Conservation (phyloP, 2,113 vertebrate genomes). For the Lichenostomus cassidix region DNA sequence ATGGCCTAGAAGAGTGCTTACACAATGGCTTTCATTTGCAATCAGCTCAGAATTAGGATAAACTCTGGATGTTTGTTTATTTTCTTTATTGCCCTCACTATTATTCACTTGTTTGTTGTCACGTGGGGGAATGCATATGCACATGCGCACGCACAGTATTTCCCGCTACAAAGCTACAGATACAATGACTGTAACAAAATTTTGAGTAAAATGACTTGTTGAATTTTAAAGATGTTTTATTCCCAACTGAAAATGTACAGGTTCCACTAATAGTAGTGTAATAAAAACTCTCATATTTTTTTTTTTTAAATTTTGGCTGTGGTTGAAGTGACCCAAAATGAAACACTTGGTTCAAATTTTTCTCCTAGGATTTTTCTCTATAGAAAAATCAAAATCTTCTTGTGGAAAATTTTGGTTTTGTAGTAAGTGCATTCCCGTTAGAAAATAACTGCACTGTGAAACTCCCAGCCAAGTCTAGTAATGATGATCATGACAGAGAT, state of each 20-base stretch:
- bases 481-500: neutral
- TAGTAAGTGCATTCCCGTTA: constrained; percentile 15
- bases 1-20: neutral
- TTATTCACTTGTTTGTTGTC: neutral
- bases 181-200: neutral
- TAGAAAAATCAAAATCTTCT: constrained; percentile 43
- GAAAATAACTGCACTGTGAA: neutral
- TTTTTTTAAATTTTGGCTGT: neutral
- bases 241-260: neutral
- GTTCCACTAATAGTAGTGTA: neutral
- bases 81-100: neutral
- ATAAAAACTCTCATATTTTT: constrained; percentile 16
- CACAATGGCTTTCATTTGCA: neutral
- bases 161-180: neutral
- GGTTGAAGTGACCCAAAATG: constrained; percentile 14
- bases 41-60: neutral
- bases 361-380: constrained; percentile 26
- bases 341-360: constrained; percentile 51
- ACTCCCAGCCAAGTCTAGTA: neutral
- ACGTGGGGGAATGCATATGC: neutral
- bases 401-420: constrained; percentile 39
- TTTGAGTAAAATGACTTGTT: neutral
- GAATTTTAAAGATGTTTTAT: neutral
- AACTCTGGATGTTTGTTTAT: constrained; percentile 33
- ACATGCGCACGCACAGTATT: accelerated